Evolutionary conservation across 2,888 invertebrate genomes (phyloP).

Genomic region (Alloplasta piceator): DNA sequence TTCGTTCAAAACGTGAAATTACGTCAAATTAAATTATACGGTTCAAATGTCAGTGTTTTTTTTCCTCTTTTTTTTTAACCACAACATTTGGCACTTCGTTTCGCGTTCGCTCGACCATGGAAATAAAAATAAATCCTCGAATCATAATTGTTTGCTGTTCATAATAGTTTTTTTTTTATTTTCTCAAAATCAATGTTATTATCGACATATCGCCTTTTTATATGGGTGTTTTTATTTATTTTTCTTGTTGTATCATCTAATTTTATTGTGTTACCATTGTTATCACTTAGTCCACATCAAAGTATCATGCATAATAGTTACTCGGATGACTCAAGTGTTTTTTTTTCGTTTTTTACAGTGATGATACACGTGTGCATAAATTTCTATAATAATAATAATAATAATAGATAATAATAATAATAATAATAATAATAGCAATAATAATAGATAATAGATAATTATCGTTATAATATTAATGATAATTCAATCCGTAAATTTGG

Average conservation of each 20-base stretch:
- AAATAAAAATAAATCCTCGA: constrained; percentile 70
- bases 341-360: no score
- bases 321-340: constrained; percentile 54
- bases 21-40: constrained; percentile 45
- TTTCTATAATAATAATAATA: constrained; percentile 62
- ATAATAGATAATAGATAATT: constrained; percentile 52
- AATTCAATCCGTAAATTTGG: constrained; percentile 58
- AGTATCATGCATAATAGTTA: constrained; percentile 66
- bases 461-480: constrained; percentile 59
- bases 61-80: constrained; percentile 15
- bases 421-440: constrained; percentile 43
- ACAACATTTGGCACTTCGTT: constrained; percentile 58
- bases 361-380: constrained; percentile 63
- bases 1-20: constrained; percentile 42
- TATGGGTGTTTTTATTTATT: constrained; percentile 66
- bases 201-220: constrained; percentile 67
- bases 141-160: constrained; percentile 71
- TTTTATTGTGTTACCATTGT: constrained; percentile 52
- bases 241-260: constrained; percentile 38
- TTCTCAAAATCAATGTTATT: constrained; percentile 67
- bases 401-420: constrained; percentile 51
- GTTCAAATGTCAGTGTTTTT: constrained; percentile 12
- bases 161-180: constrained; percentile 71
- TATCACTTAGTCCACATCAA: constrained; percentile 65
- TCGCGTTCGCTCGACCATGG: constrained; percentile 75